A percentile compares a stretch with the other conserved stretches of the same genome.
phyloP scores from a whole-genome alignment of 2,888 invertebrate species.

The Folsomia manolachei region DNA sequence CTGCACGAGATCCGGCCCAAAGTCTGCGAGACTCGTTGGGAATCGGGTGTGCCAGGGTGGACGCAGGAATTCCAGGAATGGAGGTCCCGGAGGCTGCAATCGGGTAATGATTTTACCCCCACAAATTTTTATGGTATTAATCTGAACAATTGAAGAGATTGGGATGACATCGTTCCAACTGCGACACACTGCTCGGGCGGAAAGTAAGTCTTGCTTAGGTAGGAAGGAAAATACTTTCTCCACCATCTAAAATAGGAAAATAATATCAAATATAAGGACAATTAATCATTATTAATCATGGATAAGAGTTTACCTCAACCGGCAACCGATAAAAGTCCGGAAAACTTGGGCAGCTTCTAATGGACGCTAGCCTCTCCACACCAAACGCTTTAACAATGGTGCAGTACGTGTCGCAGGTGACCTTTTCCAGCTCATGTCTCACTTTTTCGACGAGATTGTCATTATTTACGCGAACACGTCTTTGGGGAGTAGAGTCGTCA shows the following conservation, averaged over 20 bases:
- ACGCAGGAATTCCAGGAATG: neutral
- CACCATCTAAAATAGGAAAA: neutral
- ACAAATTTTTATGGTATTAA: neutral
- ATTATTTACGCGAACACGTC: neutral
- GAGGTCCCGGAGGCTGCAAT: too few relatives aligned
- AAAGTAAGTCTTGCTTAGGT: neutral
- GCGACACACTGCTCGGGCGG: neutral
- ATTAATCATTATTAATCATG: too few relatives aligned
- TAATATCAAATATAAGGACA: too few relatives aligned
- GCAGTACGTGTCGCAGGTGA: neutral
- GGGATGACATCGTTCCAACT: neutral
- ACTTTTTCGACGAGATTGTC: neutral
- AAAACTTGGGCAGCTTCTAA: neutral
- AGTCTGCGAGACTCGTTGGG: neutral
- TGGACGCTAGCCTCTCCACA: neutral
- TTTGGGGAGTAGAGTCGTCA: neutral
- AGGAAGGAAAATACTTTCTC: neutral
- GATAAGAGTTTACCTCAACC: too few relatives aligned
- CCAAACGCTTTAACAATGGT: neutral
- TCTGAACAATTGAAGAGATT: neutral
- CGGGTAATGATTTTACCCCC: neutral
- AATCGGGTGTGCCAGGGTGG: neutral
- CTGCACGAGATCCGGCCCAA: neutral
- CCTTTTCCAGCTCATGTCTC: neutral
- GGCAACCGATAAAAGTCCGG: neutral